These are phyloP conservation scores for Harpalus rubripes DNA, from an alignment of 2,888 invertebrate genomes.

Conservation along the genomic window DNA sequence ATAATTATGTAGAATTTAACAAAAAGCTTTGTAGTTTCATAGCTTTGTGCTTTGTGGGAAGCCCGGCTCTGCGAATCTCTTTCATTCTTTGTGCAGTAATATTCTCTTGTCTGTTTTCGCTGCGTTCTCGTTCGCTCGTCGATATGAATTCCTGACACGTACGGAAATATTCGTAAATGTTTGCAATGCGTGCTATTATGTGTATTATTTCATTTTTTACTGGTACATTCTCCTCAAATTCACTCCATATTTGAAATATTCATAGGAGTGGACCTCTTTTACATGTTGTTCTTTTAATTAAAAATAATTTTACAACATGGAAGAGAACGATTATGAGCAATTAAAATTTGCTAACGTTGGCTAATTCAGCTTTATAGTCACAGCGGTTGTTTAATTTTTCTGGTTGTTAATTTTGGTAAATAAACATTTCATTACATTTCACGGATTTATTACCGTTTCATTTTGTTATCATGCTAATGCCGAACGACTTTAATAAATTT, in stretches of 20 bases:
- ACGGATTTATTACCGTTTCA: conserved; percentile 22
- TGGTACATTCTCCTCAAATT: conserved; percentile 16
- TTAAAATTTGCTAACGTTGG: conserved; percentile 34
- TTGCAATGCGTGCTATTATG: conserved; percentile 39
- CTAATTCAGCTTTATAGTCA: conserved; percentile 9
- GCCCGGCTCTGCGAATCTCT: neutral
- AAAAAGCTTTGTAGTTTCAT: neutral
- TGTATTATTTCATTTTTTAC: conserved; percentile 49
- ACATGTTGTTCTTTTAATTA: conserved; percentile 44
- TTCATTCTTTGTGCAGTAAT: conserved; percentile 32
- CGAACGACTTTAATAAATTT: neutral
- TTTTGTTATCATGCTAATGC: conserved; percentile 13
- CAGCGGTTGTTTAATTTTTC: conserved; percentile 20
- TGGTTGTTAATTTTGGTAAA: conserved; percentile 19
- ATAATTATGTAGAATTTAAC: neutral
- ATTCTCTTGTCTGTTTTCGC: conserved; percentile 10
- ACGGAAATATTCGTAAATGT: conserved; percentile 36
- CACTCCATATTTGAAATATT: conserved; percentile 39
- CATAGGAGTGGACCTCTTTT: conserved; percentile 6
- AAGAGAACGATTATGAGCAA: conserved; percentile 34
- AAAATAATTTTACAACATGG: conserved; percentile 17
- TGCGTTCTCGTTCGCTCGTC: conserved; percentile 14
- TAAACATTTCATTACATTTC: conserved; percentile 41
- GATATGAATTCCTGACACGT: conserved; percentile 46
- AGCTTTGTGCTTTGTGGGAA: neutral